A percentile compares a stretch with the other conserved stretches of the same genome.
Evolutionary conservation across 2,113 vertebrate species (phyloP).

Genomic region (Anoplopoma fimbria): DNA sequence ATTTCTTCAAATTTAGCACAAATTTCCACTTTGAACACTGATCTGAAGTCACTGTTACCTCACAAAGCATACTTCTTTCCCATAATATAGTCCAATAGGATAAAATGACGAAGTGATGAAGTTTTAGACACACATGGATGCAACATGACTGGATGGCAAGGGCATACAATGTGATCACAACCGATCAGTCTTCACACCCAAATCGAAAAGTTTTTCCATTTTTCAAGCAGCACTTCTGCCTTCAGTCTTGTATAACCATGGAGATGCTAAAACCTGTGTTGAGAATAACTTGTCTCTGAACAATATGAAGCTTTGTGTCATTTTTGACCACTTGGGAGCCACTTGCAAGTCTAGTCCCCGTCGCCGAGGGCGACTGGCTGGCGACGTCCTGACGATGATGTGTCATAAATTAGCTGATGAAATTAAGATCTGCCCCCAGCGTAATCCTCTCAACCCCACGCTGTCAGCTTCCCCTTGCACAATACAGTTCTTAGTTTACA

Average conservation of each 20-base stretch:
- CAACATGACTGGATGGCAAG: neutral
- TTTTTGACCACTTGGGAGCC: slow-evolving; percentile 36
- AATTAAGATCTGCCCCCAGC: slow-evolving; percentile 52
- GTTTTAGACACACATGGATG: neutral
- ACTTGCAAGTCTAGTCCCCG: neutral
- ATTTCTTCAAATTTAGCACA: too few relatives aligned
- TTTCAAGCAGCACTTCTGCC: neutral
- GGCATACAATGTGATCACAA: neutral
- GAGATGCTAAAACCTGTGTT: neutral
- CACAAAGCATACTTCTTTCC: too few relatives aligned
- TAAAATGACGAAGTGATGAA: too few relatives aligned
- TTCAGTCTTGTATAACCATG: neutral
- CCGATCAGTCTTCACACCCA: neutral
- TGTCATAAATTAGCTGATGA: slow-evolving; percentile 61
- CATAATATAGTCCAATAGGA: too few relatives aligned
- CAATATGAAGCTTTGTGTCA: slow-evolving; percentile 9
- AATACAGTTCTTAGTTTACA: slow-evolving; percentile 39
- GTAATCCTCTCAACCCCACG: slow-evolving; percentile 34
- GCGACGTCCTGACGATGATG: slow-evolving; percentile 16
- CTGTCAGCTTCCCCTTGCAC: slow-evolving; percentile 34
- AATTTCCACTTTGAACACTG: too few relatives aligned
- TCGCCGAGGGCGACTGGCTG: slow-evolving; percentile 21
- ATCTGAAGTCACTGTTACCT: too few relatives aligned
- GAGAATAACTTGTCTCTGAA: slow-evolving; percentile 11
- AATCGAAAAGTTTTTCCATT: neutral